Evolutionary conservation across 1,140 invertebrate species (phyloP), one percentile per base, ranked within the genome.

Genomic region (Cheumatopsyche charites): DNA sequence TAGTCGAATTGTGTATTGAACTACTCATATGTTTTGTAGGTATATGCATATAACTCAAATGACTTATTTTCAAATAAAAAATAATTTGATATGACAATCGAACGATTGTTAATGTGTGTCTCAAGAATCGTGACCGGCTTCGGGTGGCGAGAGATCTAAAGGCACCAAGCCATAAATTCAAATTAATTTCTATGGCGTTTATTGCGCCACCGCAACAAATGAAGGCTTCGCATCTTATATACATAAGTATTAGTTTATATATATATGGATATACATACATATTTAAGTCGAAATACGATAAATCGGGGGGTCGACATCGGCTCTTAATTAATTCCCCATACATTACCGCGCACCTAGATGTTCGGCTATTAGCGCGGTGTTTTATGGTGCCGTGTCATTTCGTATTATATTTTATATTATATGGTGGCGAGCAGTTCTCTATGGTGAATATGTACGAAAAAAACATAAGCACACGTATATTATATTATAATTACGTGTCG

Each of bases 361-460:
- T 36, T 36, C 29, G 15, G 41, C n/a, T 47, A 66, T 66, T 66
- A 66, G 63, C 63, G 42, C 21, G 12, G 63, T 66, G 63, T 66
- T 66, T 66, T 66, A 66, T 66, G 63, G 43, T 21, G 41, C 63
- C 63, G 41, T 45, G 63, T 66, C 63, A 66, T 47, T 66, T 17
- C 15, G 23, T 19, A 36, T 36, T 36, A 36, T 36, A 36, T 36
- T n/a, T n/a, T 36, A 36, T 36, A 36, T 36, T 36, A 36, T 36
- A 36, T 58, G 23, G 25, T 58, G 21, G 17, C 55, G 55, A n/a
- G 49, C 49, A 52, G 49, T 52, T 52, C 15, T 36, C 29, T 36
- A 36, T 36, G 55, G 55, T 25, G 29, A 36, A 36, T 9, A 25
- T 19, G 55, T 61, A 15, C 55, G 23, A 12, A 43, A 47, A 66